Evolutionary conservation across 2,888 invertebrate genomes (phyloP).

Genomic region (Antheraea assamensis): DNA sequence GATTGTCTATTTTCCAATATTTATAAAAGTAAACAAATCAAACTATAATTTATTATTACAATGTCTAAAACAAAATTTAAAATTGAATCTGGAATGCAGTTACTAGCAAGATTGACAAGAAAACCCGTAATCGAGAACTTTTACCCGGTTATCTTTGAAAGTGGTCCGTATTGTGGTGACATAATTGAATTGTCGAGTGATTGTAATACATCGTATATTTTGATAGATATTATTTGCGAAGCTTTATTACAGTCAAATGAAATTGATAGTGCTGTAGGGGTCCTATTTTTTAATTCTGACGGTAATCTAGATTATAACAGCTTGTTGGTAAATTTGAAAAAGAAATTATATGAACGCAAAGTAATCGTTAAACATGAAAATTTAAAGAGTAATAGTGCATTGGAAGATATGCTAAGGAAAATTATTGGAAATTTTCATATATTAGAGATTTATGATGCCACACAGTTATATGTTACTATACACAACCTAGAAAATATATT

Average conservation of each 20-base stretch:
- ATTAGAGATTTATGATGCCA: slow-evolving; percentile 65
- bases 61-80: slow-evolving; percentile 45
- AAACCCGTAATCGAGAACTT: slow-evolving; percentile 68
- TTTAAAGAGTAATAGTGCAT: slow-evolving; percentile 26
- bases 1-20: background rate
- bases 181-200: slow-evolving; percentile 64
- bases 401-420: slow-evolving; percentile 39
- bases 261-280: slow-evolving; percentile 53
- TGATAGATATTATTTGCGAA: slow-evolving; percentile 63
- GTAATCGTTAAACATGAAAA: slow-evolving; percentile 17
- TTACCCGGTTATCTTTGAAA: slow-evolving; percentile 72
- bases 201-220: slow-evolving; percentile 44
- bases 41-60: background rate
- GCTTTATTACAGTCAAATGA: slow-evolving; percentile 47
- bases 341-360: slow-evolving; percentile 25
- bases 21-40: background rate
- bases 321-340: slow-evolving; percentile 42
- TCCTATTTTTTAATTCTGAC: slow-evolving; percentile 68
- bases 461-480: slow-evolving; percentile 67
- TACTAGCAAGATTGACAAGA: slow-evolving; percentile 76
- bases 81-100: slow-evolving; percentile 83
- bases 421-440: slow-evolving; percentile 53
- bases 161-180: slow-evolving; percentile 56
- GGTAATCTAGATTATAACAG: slow-evolving; percentile 61
- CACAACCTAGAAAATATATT: slow-evolving; percentile 69